Conservation (phyloP, 2,797 vertebrate species). For the Botia almorhae region DNA sequence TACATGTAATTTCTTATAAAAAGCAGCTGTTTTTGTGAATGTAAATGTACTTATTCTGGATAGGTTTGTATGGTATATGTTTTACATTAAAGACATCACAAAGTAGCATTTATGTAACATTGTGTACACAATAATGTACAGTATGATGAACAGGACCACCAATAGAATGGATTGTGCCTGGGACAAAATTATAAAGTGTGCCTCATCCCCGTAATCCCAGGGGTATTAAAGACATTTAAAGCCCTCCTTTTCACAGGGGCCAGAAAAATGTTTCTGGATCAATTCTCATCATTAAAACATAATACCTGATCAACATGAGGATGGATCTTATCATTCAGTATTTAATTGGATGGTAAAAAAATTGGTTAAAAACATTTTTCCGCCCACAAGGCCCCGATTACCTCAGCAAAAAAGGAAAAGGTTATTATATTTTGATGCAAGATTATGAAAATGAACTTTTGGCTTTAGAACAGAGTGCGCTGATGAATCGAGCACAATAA, state of each 20-base stretch:
- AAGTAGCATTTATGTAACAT: background rate
- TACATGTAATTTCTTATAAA: slow-evolving; percentile 1
- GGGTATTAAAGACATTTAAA: too few relatives aligned
- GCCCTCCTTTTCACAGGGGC: too few relatives aligned
- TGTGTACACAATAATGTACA: background rate
- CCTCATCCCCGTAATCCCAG: too few relatives aligned
- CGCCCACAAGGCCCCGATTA: too few relatives aligned
- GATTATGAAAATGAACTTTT: background rate
- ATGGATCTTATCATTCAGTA: background rate
- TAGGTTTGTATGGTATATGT: background rate
- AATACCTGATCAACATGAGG: background rate
- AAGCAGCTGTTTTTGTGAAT: background rate
- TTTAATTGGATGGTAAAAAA: background rate
- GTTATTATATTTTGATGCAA: background rate
- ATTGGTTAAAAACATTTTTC: background rate
- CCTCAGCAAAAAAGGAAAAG: background rate
- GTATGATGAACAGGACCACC: too few relatives aligned
- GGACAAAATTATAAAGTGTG: too few relatives aligned
- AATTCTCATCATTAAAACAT: too few relatives aligned
- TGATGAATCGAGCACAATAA: background rate
- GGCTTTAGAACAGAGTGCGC: background rate
- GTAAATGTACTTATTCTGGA: background rate
- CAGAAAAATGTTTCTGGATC: background rate
- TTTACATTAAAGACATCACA: background rate
- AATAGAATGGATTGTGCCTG: too few relatives aligned